A percentile compares a stretch with the other conserved stretches of the same genome.
These are phyloP conservation scores for Trachelus troglodyta DNA, from an alignment of 2,888 invertebrate genomes.

Conservation along the genomic window DNA sequence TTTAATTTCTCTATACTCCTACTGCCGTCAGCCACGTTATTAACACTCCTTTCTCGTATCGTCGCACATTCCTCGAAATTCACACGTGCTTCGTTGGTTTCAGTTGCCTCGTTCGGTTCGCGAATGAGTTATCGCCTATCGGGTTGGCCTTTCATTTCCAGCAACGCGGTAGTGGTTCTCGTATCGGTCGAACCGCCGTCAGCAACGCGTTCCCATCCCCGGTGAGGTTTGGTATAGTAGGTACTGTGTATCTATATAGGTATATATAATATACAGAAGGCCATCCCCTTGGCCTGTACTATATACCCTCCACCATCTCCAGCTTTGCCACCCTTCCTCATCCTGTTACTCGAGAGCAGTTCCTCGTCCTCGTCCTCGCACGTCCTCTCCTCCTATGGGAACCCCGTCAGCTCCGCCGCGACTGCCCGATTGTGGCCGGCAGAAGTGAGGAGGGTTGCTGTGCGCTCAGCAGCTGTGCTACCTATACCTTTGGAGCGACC, in stretches of 20 bases:
- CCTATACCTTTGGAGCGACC: neutral
- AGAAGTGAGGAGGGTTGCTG: neutral
- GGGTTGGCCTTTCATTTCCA: constrained; percentile 65
- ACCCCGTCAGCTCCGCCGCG: constrained; percentile 25
- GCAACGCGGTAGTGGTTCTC: constrained; percentile 55
- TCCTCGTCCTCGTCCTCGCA: constrained; percentile 29
- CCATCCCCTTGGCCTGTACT: too few species aligned
- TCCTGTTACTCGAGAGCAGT: constrained; percentile 31
- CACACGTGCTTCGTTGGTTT: constrained; percentile 60
- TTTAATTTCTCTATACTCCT: too few species aligned
- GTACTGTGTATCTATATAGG: too few species aligned
- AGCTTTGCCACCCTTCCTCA: constrained; percentile 26
- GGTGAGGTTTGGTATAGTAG: too few species aligned
- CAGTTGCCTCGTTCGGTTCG: constrained; percentile 65
- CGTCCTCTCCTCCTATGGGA: constrained; percentile 25
- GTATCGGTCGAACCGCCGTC: constrained; percentile 52
- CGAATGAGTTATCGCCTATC: constrained; percentile 66
- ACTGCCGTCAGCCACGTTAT: neutral
- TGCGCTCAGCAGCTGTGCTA: neutral
- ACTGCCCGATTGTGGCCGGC: neutral
- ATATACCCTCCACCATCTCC: neutral
- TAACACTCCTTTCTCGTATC: neutral
- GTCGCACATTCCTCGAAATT: constrained; percentile 50
- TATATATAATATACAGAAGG: too few species aligned
- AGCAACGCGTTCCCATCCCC: constrained; percentile 53